Base-by-base conservation (phyloP, 2,888 invertebrate genomes). In the Cheilosia vernalis region DNA sequence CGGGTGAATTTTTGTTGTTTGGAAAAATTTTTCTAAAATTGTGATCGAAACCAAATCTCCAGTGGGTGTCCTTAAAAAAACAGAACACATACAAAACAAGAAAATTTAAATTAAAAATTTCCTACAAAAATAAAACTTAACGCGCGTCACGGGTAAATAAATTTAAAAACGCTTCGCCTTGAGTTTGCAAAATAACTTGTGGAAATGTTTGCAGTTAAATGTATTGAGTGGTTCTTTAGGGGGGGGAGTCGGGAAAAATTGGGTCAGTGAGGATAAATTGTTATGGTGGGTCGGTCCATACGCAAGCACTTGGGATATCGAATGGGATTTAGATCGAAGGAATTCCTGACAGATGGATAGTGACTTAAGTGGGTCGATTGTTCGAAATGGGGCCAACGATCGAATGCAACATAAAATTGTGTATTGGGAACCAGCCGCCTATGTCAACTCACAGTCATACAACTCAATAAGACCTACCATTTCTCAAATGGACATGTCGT, bases 141-240 rank as follows among this genome's bases (percentile, higher is more conserved):
- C 40, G 30, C 13, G 51, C 30, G 15, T 55, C n/a, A 17, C 30
- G 27, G 19, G 10, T 19, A 21, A 24, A 63, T 44, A 49, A 6
- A 56, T 61, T 53, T 10, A 13, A 47, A 69, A 44, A 55, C n/a
- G 6, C 49, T 61, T 78, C 21, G 33, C 78, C 69, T 78, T 69
- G 69, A 21, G 37, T 70, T 69, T 55, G 61, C 53, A 24, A 49
- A 78, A 69, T 69, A 63, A 70, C 51, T 70, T 78, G 61, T 67
- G 67, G 61, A 60, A 77, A 61, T 77, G 53, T 47, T 47, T 53
- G 77, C 67, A 13, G 49, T 56, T 37, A 63, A 40, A 63, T 30
- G 27, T n/a, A 63, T 30, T 49, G 21, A 24, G 4, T 9, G 5
- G 2, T 49, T 51, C 24, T 51, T 1, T 27, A 27, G 1, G 13